Evolutionary conservation across 2,797 vertebrate genomes (phyloP).

Genomic region (Aldrovandia affinis): DNA sequence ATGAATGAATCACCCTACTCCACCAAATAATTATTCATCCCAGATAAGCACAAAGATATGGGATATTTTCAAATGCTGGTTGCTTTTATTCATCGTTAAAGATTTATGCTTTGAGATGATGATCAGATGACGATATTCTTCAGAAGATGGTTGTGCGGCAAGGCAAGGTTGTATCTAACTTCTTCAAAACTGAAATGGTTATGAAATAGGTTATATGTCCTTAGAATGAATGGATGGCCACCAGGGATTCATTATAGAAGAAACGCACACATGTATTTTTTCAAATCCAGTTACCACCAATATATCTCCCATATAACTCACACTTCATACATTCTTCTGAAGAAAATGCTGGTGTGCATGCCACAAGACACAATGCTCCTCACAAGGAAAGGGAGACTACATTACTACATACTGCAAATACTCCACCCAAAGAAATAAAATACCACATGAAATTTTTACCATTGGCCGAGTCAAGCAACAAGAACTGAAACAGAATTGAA

Average conservation of each 20-base stretch:
- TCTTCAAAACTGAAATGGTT: neutral
- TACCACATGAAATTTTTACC: too few relatives aligned
- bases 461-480: too few relatives aligned
- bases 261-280: neutral
- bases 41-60: neutral
- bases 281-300: neutral
- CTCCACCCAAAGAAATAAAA: too few relatives aligned
- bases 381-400: too few relatives aligned
- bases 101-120: neutral
- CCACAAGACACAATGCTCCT: too few relatives aligned
- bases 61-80: neutral
- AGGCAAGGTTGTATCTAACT: neutral
- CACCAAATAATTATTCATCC: neutral
- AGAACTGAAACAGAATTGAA: too few relatives aligned
- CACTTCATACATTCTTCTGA: too few relatives aligned
- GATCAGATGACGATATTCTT: too few relatives aligned
- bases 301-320: neutral
- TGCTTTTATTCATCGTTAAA: neutral
- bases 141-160: neutral
- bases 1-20: neutral
- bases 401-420: too few relatives aligned
- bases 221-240: neutral
- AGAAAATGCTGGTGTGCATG: too few relatives aligned
- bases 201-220: neutral
- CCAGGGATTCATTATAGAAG: neutral